Conservation (phyloP, 2,797 vertebrate species). For the Bryconaethiops microstoma region DNA sequence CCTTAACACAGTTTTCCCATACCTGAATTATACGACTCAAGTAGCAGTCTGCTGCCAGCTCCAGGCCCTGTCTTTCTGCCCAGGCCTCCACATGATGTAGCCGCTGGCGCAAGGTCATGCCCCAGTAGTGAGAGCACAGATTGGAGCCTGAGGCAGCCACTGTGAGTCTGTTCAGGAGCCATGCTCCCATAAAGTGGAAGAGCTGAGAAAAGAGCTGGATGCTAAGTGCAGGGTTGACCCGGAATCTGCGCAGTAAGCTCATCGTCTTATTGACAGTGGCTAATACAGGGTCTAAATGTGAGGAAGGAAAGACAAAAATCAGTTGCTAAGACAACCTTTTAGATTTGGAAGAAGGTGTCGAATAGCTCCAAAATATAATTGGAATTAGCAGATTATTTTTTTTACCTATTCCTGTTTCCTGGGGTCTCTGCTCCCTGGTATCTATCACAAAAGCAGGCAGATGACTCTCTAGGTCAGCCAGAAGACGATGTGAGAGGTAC, state of each 20-base stretch:
- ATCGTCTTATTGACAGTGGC: conserved; percentile 90
- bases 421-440: conserved; percentile 86
- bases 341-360: neutral
- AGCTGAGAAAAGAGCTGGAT: conserved; percentile 97
- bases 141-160: conserved; percentile 76
- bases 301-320: neutral
- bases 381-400: neutral
- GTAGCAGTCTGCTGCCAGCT: conserved; percentile 93
- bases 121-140: conserved; percentile 92
- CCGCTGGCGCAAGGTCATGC: conserved; percentile 87
- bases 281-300: conserved; percentile 85
- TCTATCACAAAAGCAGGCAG: conserved; percentile 87
- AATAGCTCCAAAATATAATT: neutral
- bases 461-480: conserved; percentile 86
- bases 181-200: conserved; percentile 93
- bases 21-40: conserved; percentile 92
- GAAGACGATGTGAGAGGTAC: conserved; percentile 86
- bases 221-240: conserved; percentile 89
- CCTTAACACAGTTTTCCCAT: neutral
- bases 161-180: conserved; percentile 92
- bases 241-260: conserved; percentile 88
- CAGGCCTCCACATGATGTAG: conserved; percentile 88
- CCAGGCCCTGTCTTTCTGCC: conserved; percentile 95
- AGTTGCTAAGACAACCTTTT: neutral
- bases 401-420: conserved; percentile 86